Conservation (phyloP, 2,797 vertebrate species). For the Naso thynnoides region DNA sequence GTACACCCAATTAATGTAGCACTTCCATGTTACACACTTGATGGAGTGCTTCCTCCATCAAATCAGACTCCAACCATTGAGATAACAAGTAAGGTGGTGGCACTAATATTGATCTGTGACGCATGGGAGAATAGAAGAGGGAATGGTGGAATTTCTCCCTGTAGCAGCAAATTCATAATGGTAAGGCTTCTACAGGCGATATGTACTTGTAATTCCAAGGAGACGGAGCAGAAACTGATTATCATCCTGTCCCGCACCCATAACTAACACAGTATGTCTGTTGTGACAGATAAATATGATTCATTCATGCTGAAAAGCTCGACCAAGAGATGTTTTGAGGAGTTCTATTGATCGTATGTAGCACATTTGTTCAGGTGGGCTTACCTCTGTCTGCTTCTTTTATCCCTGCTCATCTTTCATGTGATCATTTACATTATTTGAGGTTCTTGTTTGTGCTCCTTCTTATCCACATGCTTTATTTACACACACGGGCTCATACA, state of each 20-base stretch:
- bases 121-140: neutral
- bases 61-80: neutral
- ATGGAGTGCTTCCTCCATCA: conserved; percentile 7
- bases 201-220: conserved; percentile 10
- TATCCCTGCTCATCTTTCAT: conserved; percentile 23
- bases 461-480: conserved; percentile 44
- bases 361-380: conserved; percentile 1
- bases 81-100: conserved; percentile 13
- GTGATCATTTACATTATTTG: conserved; percentile 38
- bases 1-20: conserved; percentile 13
- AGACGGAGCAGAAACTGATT: conserved; percentile 20
- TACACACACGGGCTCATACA: conserved; percentile 12
- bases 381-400: conserved; percentile 7
- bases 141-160: neutral
- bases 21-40: neutral
- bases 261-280: conserved; percentile 33
- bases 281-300: conserved; percentile 38
- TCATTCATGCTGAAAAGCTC: conserved; percentile 35
- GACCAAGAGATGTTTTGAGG: conserved; percentile 23
- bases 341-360: conserved; percentile 30
- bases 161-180: neutral
- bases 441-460: conserved; percentile 25
- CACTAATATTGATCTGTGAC: conserved; percentile 36
- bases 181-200: neutral
- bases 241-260: conserved; percentile 1